Base-by-base conservation (phyloP, 2,797 vertebrate genomes). In the Pseudochirops cupreus region DNA sequence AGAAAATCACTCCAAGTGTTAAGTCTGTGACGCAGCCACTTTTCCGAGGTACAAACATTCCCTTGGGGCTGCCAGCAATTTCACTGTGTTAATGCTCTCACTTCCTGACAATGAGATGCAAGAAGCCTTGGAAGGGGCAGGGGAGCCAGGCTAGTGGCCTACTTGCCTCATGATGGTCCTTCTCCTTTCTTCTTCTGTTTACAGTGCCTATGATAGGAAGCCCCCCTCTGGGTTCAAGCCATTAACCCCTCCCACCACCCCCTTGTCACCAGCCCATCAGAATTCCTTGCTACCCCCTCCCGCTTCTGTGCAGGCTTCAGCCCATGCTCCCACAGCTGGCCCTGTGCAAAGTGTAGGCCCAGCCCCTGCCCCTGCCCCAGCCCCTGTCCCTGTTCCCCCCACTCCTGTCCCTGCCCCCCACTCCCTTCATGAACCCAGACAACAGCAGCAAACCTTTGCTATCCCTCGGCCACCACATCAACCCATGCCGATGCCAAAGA, bases 201-300 rank as follows among this genome's bases (percentile, higher is more conserved):
- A 0, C 99, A 99, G 99, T 99, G 99, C 99, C 99, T 99, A 99
- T 33, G 99, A 99, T 98, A 99, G 99, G 99, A 99, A 99, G 98
- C 99, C 99, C 98, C 98, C 99, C 6, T 95, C 99, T 9, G 99
- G 99, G 98, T 99, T 99, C 98, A 99, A 99, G 99, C 99, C 99
- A 99, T 99, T 99, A 99, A 99, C 99, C 92, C 99, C 99, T 12
- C 99, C 99, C 3, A 98, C 99, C 90, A 99, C 99, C 0, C 99
- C 99, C 0, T 98, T 99, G 92, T 99, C 99, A 16, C 99, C 99
- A 53, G 92, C 98, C 0, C 98, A 98, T 93, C 98, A 98, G 96
- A 98, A 97, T 6, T 92, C 98, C 3, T 94, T 98, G 1, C 98
- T 99, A 92, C 98, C 98, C 0, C 98, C 98, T 95, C 96, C 97